A percentile compares a stretch with the other conserved stretches of the same genome.
Conservation (phyloP, 2,113 vertebrate genomes). For the Furnarius figulus region DNA sequence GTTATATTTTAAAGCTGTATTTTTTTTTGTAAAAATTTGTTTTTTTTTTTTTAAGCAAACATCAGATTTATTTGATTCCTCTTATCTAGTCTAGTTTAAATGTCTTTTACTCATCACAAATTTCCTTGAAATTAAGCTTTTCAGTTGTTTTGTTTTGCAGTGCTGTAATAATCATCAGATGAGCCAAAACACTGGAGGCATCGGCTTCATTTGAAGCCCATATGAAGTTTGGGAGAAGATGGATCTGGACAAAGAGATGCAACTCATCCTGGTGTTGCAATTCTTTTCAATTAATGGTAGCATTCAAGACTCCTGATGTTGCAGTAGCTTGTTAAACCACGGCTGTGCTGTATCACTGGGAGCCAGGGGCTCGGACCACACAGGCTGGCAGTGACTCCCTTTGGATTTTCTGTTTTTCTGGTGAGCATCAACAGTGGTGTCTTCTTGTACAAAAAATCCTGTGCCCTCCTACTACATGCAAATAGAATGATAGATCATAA, state of each 20-base stretch:
- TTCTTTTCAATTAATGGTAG: background rate
- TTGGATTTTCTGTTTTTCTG: background rate
- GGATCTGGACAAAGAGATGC: background rate
- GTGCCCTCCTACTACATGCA: background rate
- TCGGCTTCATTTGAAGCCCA: background rate
- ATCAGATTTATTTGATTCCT: background rate
- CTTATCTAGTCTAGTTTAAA: background rate
- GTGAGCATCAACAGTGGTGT: background rate
- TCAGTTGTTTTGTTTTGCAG: conserved; percentile 8
- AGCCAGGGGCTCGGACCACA: rapidly evolving
- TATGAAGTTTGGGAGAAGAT: background rate
- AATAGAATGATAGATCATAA: background rate
- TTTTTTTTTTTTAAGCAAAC: background rate
- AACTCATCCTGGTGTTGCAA: background rate
- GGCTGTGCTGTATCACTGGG: background rate
- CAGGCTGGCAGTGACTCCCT: background rate
- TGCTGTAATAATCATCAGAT: background rate
- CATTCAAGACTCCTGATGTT: background rate
- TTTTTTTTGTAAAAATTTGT: background rate
- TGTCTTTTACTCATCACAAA: background rate
- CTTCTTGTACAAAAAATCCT: background rate
- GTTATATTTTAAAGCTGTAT: background rate
- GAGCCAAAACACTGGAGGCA: background rate
- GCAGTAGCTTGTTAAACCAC: background rate
- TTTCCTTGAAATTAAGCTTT: conserved; percentile 22